A percentile compares a stretch with the other conserved stretches of the same genome.
Conservation (phyloP, 35 echinoderm and acorn worm genomes). For the Diadema setosum region DNA sequence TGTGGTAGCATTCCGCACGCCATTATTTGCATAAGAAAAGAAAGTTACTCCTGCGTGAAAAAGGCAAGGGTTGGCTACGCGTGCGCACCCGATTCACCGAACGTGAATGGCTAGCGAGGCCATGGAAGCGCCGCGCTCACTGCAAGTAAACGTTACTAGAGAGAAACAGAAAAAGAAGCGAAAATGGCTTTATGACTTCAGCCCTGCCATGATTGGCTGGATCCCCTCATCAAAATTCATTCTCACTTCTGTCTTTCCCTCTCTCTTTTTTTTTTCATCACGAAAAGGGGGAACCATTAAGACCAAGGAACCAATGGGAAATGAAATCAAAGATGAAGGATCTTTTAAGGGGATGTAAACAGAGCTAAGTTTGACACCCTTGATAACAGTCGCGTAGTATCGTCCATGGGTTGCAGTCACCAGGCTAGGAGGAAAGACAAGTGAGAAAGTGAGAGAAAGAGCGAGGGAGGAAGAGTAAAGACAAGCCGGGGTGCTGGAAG, state of each 20-base stretch:
- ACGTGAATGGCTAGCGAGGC: neutral
- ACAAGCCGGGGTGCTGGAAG: too few relatives aligned
- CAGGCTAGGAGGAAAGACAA: neutral
- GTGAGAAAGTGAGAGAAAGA: neutral
- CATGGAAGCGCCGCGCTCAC: neutral
- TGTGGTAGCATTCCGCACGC: too few relatives aligned
- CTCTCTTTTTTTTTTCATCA: neutral
- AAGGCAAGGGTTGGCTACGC: neutral
- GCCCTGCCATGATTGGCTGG: neutral
- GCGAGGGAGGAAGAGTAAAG: neutral
- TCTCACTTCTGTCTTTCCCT: neutral
- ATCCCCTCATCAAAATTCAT: constrained; percentile 15
- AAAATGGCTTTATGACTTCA: neutral
- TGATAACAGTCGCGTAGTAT: neutral
- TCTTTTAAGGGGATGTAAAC: constrained; percentile 5
- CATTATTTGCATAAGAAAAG: constrained; percentile 19
- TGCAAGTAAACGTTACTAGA: neutral
- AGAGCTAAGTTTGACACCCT: neutral
- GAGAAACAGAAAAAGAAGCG: neutral
- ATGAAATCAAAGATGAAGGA: constrained; percentile 12
- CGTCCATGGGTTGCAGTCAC: neutral
- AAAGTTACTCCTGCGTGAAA: neutral
- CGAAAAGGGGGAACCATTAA: neutral
- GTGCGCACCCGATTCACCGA: neutral
- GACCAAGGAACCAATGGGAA: neutral